Evolutionary conservation across 1,140 invertebrate species (phyloP), one percentile per base, ranked within the genome.

Genomic region (Drosophila ercepeae): DNA sequence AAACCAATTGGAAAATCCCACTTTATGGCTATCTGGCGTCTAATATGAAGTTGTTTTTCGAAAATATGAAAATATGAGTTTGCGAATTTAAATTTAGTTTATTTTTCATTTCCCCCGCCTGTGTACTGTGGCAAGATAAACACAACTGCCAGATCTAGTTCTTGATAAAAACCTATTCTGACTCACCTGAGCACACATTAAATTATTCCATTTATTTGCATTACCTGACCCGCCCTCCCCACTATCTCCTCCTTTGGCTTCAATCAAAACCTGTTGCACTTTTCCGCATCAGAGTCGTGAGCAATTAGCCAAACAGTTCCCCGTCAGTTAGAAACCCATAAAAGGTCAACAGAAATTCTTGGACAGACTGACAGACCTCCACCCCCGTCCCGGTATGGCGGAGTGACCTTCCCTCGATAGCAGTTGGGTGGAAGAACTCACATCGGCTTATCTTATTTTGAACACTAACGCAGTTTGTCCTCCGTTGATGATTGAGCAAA

Each of bases 221-320:
- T 67, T 55, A 27, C 39, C 11, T 18, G 42, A 18, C 21, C 13
- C 29, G 9, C 39, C 39, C 39, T 7, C 7, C 7, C 14, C 5
- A 18, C 4, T 13, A 6, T 54, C 23, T 9, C 51, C 51, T 21
- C 6, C 3, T 3, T 0, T 8, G 27, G 19, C 13, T 18, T 11
- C 6, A 13, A 6, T 11, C 19, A 41, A 81, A 77, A 86, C 82
- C 82, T 86, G 81, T 86, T 86, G 81, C 82, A 77, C 27, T 74
- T 81, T 86, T 86, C 81, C 81, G 81, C 82, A 74, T 86, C 52
- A 21, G 60, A 60, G 58, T 86, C 81, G 73, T 74, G 76, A 60
- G 63, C 77, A 88, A 84, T 84, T 84, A 86, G 52, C 29, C 81
- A 74, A 74, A 48, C 59, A 68, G 50, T 79, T 79, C 65, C 77